phyloP scores from a whole-genome alignment of 2,113 vertebrate species.

The Naja naja region DNA sequence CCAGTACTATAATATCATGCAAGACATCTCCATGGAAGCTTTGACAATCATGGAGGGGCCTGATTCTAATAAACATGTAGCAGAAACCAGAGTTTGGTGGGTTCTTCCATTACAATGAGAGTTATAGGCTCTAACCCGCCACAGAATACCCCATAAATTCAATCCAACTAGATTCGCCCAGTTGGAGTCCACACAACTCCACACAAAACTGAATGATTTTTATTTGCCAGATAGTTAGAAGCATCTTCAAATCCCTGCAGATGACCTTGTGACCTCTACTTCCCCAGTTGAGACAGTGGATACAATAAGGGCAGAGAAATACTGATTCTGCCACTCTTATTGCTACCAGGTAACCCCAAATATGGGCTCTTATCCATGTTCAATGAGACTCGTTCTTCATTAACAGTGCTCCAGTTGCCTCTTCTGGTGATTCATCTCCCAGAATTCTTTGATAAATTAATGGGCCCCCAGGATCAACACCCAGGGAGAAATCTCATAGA shows the following conservation, averaged over 20 bases:
- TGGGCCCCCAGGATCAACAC: not conserved
- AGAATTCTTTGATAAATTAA: not conserved
- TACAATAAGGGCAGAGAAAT: not conserved
- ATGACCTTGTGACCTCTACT: not conserved
- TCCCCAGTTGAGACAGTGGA: not conserved
- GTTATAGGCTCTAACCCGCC: not conserved
- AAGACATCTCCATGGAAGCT: not conserved
- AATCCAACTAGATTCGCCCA: not conserved
- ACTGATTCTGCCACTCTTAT: not conserved
- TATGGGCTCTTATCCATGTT: not conserved
- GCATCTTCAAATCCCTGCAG: not conserved
- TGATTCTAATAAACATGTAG: not conserved
- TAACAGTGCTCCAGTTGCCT: not conserved
- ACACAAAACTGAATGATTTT: not conserved
- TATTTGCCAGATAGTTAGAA: not conserved
- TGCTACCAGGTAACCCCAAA: not conserved
- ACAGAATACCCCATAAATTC: not conserved
- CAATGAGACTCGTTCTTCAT: not conserved
- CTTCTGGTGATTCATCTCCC: not conserved
- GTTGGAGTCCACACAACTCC: not conserved
- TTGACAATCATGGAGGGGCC: not conserved
- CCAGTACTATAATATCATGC: not conserved
- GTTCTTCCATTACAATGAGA: not conserved
- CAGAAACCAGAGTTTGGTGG: not conserved
- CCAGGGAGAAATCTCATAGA: not conserved